Conservation (phyloP, 2,113 vertebrate species). For the Crocuta crocuta region DNA sequence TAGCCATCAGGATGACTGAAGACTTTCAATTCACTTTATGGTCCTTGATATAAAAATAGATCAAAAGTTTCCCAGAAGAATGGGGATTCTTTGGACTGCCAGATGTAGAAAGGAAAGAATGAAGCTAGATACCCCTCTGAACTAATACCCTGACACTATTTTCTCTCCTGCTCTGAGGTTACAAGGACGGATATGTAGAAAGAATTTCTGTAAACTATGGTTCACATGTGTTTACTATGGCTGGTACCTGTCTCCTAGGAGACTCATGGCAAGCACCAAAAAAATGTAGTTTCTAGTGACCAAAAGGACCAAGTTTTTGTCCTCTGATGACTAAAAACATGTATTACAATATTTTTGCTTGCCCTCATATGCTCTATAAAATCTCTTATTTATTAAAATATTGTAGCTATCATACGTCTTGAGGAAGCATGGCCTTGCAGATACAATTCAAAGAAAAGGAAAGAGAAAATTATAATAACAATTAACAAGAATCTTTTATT, state of each 20-base stretch:
- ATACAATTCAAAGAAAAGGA: neutral
- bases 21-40: slow-evolving; percentile 29
- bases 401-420: neutral
- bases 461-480: neutral
- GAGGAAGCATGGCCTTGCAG: neutral
- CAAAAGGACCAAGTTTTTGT: neutral
- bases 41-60: neutral
- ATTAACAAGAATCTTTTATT: neutral
- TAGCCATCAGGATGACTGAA: neutral
- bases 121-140: neutral
- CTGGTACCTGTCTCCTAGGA: neutral
- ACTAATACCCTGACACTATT: neutral
- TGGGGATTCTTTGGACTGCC: neutral
- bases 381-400: neutral
- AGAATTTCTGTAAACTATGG: neutral
- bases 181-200: neutral
- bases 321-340: neutral
- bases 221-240: neutral
- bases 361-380: neutral
- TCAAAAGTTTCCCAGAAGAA: neutral
- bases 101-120: neutral
- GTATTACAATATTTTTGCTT: neutral
- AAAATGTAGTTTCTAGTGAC: neutral
- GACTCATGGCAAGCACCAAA: neutral
- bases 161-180: neutral